A percentile compares a stretch with the other conserved stretches of the same genome.
Evolutionary conservation across 1,140 invertebrate genomes (phyloP).

Genomic region (Lordiphosa mommai): DNA sequence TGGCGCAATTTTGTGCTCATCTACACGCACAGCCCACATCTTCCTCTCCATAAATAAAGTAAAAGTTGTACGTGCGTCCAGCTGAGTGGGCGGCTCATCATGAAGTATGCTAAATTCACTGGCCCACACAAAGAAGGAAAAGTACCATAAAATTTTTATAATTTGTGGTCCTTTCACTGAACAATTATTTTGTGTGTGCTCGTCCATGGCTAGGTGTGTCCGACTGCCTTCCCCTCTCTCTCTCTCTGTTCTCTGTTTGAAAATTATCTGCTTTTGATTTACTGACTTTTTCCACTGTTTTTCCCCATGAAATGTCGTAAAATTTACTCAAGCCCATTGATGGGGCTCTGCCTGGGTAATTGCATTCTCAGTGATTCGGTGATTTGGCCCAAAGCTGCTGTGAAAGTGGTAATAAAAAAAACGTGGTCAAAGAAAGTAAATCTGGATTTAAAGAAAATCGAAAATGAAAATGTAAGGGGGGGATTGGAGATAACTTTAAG

Average conservation of each 20-base stretch:
- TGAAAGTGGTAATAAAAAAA: slow-evolving; percentile 33
- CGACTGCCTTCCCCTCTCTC: slow-evolving; percentile 2
- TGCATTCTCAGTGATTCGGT: slow-evolving; percentile 12
- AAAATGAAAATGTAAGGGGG: too few species aligned
- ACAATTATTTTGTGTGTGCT: slow-evolving; percentile 56
- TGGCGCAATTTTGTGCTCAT: slow-evolving; percentile 73
- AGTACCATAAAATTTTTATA: slow-evolving; percentile 68
- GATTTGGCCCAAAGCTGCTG: slow-evolving; percentile 22
- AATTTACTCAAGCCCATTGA: slow-evolving; percentile 38
- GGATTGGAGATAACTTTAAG: too few species aligned
- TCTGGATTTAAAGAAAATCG: not conserved
- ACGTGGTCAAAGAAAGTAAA: not conserved
- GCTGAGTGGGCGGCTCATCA: slow-evolving; percentile 51
- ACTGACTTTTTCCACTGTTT: slow-evolving; percentile 35
- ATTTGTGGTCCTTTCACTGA: slow-evolving; percentile 63
- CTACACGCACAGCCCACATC: slow-evolving; percentile 53
- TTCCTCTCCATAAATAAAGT: slow-evolving; percentile 59
- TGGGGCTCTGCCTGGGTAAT: slow-evolving; percentile 10
- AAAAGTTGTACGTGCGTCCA: slow-evolving; percentile 63
- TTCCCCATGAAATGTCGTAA: slow-evolving; percentile 37
- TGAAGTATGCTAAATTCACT: slow-evolving; percentile 70
- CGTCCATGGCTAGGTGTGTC: slow-evolving; percentile 35
- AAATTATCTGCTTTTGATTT: slow-evolving; percentile 74
- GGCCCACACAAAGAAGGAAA: slow-evolving; percentile 29
- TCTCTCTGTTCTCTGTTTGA: slow-evolving; percentile 31